Evolutionary conservation across 2,888 invertebrate species (phyloP), one percentile per base, ranked within the genome.

Genomic region (Mamestra brassicae): DNA sequence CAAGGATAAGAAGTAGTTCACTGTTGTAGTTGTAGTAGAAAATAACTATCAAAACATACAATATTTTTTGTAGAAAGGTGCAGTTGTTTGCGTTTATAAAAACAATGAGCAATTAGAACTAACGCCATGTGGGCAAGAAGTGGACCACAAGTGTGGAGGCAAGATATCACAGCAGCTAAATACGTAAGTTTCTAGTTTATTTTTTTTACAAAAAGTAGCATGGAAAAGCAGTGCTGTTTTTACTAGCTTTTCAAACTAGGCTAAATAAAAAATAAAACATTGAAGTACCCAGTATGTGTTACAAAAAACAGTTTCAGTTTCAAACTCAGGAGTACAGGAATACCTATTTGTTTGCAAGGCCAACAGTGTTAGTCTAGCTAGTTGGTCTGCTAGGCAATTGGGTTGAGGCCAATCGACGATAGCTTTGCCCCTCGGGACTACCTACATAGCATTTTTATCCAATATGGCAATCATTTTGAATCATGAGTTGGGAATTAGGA

Each of bases 81-180:
- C 97, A n/a, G 97, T 97, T 71, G 87, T 97, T 68, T 97, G 97
- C 0, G 95, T 97, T 26, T 97, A 97, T 88, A 95, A 97, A 81
- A 90, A 90, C 1, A 84, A 85, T 0, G 86, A 88, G 5, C 80
- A 93, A 70, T 94, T 96, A 8, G 94, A 96, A 78, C 92, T 97
- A 77, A 96, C 97, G 0, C 89, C 94, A 38, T 92, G 95, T 0
- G 97, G 97, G 3, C 91, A 93, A 77, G 97, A 97, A 89, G 90
- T 97, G 65, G 95, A 97, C 86, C 95, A 97, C 78, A 95, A 94
- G 83, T 88, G 95, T 61, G 95, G 93, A 7, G 97, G 97, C 75
- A 97, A 97, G 88, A 87, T 97, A 52, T 87, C 90, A 66, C 94
- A 96, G 76, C 90, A 97, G 68, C 86, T 97, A 8, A 97, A 96